Evolutionary conservation across 2,797 vertebrate genomes (phyloP), one percentile per base, ranked within the genome.

Genomic region (Myotis planiceps): DNA sequence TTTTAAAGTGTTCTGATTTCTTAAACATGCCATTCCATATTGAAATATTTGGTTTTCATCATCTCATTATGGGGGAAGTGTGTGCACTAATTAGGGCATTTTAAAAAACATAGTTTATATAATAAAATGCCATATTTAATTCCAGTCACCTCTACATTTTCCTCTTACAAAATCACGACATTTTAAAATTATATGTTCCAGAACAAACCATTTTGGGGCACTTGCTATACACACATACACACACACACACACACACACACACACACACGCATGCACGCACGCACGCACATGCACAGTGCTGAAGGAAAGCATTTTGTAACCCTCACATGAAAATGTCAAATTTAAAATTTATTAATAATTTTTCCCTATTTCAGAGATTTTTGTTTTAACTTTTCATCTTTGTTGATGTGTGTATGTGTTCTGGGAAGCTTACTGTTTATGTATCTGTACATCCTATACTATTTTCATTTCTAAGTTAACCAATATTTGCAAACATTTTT

Each of bases 401-500:
- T 58, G 32, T 21, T 72, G n/a, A n/a, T 60, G 6, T 49, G 39
- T 27, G 6, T 27, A 9, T 47, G 0, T 34, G 7, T 60, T 3
- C 10, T 51, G 3, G 76, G 39, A 82, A 47, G 23, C 32, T 55
- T 25, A 2, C 18, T 88, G 9, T 81, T 93, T 81, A 71, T 21
- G 47, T 75, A 13, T 21, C 9, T 32, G 13, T 29, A 9, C 6
- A 66, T 72, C 39, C 29, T 16, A 68, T 65, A 63, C 2, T 68
- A 72, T 80, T 84, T 88, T 66, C 68, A 42, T 51, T 76, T 71
- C 80, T 83, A 83, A 91, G 69, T 76, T 86, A 83, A 86, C 21
- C 25, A 91, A 87, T 86, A 81, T 78, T 93, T 94, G 45, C 39
- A 80, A 84, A 84, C 29, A 93, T 32, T 83, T 91, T 94, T 84